These are phyloP conservation scores for Ptychoptera albimana DNA, from an alignment of 2,888 invertebrate genomes.

Conservation along the genomic window DNA sequence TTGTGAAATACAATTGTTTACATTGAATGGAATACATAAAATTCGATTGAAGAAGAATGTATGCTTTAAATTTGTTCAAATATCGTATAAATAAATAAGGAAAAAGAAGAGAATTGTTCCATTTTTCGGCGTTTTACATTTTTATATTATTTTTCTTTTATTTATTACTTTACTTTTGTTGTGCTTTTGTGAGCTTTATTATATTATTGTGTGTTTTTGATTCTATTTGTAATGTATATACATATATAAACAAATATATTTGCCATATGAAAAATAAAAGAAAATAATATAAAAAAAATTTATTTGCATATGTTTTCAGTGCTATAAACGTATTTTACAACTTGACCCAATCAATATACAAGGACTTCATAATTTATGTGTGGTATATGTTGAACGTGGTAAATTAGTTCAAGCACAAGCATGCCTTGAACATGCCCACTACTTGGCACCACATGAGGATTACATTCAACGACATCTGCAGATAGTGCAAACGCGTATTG, in stretches of 20 bases:
- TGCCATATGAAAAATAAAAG: too few relatives aligned
- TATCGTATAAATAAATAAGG: not conserved
- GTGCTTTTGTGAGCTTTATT: not conserved
- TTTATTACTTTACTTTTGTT: slow-evolving; percentile 1
- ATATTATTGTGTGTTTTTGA: not conserved
- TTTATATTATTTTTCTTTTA: slow-evolving; percentile 1
- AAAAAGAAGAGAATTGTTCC: not conserved
- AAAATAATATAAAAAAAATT: not conserved
- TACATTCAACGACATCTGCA: slow-evolving; percentile 81
- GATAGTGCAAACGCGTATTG: slow-evolving; percentile 62
- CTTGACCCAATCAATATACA: slow-evolving; percentile 84
- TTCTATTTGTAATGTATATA: not conserved
- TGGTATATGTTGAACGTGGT: slow-evolving; percentile 86
- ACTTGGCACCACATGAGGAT: slow-evolving; percentile 74
- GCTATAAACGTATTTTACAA: slow-evolving; percentile 75
- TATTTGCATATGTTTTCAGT: slow-evolving; percentile 37
- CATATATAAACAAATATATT: not conserved
- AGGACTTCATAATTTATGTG: slow-evolving; percentile 90
- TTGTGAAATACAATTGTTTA: too few relatives aligned
- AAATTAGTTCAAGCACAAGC: slow-evolving; percentile 68
- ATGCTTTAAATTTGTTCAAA: too few relatives aligned
- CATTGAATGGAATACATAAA: too few relatives aligned
- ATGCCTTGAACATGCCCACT: slow-evolving; percentile 66
- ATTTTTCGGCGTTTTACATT: too few relatives aligned
- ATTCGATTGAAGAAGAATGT: too few relatives aligned